Evolutionary conservation across 2,113 vertebrate species (phyloP), one percentile per base, ranked within the genome.

Genomic region (Dinomys branickii): DNA sequence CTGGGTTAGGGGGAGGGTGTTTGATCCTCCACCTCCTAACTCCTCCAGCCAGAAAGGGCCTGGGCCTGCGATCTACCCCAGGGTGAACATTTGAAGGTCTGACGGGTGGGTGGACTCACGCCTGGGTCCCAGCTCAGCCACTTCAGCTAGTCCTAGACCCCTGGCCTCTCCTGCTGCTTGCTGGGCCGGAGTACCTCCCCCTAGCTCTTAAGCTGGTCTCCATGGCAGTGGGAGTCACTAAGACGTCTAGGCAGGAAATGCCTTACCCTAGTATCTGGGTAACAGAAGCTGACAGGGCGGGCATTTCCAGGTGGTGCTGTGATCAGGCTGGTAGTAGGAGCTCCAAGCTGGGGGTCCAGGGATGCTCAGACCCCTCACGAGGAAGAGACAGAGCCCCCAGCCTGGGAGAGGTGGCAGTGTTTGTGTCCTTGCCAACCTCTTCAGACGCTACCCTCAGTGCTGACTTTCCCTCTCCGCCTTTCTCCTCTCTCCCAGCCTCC

Each of bases 171-270:
- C 38, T 3, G 69, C 30, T 0, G 7, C 85, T 61, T 0, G 10
- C n/a, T n/a, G n/a, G n/a, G n/a, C n/a, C 1, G 59, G 35, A 71
- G 71, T 5, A 73, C 52, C 65, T 67, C 38, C 52, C 61, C 50
- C 20, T 30, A 84, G 75, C 90, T 90, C 85, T 84, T 50, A 67
- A 50, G 78, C 82, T 84, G 91, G 96, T 97, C 91, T 94, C 97
- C 93, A 94, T 80, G 93, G 86, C 83, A 96, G 41, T 96, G 50
- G 85, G 52, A 88, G 54, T 54, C 56, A 47, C 94, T 22, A 17
- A 93, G 90, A 85, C 50, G 0, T 58, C 93, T 12, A 54, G 95
- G 93, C 73, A 88, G 96, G 96, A 97, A 96, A 94, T 92, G 85
- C 92, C 82, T 96, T 91, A 38, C 35, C 47, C 22, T 82, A 56